These are phyloP conservation scores for Cotesia vestalis DNA, from an alignment of 1,140 invertebrate species.

Conservation along the genomic window DNA sequence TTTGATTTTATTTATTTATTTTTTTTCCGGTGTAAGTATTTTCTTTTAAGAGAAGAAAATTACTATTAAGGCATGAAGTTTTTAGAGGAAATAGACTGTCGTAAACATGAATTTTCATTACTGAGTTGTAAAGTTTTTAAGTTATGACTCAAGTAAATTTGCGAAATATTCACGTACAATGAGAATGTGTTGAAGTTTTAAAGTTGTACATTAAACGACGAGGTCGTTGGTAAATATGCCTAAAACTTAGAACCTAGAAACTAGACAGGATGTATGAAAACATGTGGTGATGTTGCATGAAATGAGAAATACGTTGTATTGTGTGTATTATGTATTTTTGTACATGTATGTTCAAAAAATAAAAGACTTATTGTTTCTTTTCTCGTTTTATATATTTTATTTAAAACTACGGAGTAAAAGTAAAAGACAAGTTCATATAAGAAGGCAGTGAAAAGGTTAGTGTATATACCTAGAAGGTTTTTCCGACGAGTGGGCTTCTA, in stretches of 20 bases:
- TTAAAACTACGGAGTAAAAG: conserved; percentile 16
- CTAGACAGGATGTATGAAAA: too few species aligned
- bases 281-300: too few species aligned
- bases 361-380: conserved; percentile 5
- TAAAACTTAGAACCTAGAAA: too few species aligned
- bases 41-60: too few species aligned
- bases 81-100: too few species aligned
- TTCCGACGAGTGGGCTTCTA: conserved; percentile 13
- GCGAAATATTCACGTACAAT: conserved; percentile 4
- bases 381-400: neutral
- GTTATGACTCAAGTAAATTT: conserved; percentile 11
- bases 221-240: neutral
- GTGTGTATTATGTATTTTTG: too few species aligned
- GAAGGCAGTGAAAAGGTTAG: conserved; percentile 13
- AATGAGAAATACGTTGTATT: too few species aligned
- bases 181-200: neutral
- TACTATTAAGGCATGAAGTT: too few species aligned
- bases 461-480: conserved; percentile 20
- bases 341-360: conserved; percentile 11
- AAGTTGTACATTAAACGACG: neutral
- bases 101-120: conserved; percentile 9
- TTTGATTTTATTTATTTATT: too few species aligned
- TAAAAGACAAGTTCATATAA: conserved; percentile 9
- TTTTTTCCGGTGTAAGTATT: too few species aligned
- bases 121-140: conserved; percentile 13